Conservation (phyloP, 2,113 vertebrate species). For the Mobula birostris region DNA sequence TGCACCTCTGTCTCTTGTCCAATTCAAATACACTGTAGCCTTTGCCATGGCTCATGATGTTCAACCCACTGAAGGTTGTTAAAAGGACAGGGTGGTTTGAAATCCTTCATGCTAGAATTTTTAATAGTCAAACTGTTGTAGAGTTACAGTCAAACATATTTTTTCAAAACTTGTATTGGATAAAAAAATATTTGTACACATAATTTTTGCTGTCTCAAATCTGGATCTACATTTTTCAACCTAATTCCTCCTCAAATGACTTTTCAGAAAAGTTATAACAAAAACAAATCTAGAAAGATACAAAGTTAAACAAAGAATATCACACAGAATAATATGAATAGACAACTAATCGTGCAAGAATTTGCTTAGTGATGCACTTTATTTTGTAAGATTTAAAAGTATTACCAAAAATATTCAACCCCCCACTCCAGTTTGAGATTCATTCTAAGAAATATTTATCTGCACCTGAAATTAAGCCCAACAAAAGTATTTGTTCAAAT, state of each 20-base stretch:
- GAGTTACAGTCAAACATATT: not conserved
- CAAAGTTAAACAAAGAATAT: not conserved
- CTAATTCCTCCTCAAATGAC: not conserved
- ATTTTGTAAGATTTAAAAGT: not conserved
- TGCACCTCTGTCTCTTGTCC: not conserved
- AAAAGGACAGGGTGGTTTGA: not conserved
- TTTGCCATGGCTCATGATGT: not conserved
- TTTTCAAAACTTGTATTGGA: not conserved
- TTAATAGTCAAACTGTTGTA: not conserved
- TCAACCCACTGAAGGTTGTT: not conserved
- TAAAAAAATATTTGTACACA: not conserved
- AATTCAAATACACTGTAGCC: not conserved
- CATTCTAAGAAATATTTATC: not conserved
- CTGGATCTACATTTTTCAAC: not conserved
- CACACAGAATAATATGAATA: not conserved
- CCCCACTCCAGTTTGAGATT: not conserved
- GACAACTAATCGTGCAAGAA: not conserved
- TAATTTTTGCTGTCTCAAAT: not conserved
- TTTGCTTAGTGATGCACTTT: not conserved
- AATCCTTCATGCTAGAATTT: not conserved
- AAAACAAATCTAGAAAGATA: not conserved
- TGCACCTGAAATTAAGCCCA: not conserved
- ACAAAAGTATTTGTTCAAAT: constrained; percentile 31
- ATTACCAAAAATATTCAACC: not conserved
- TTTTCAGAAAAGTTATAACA: not conserved